Conservation (phyloP, 2,888 invertebrate genomes). For the Acanthopleura granulata region DNA sequence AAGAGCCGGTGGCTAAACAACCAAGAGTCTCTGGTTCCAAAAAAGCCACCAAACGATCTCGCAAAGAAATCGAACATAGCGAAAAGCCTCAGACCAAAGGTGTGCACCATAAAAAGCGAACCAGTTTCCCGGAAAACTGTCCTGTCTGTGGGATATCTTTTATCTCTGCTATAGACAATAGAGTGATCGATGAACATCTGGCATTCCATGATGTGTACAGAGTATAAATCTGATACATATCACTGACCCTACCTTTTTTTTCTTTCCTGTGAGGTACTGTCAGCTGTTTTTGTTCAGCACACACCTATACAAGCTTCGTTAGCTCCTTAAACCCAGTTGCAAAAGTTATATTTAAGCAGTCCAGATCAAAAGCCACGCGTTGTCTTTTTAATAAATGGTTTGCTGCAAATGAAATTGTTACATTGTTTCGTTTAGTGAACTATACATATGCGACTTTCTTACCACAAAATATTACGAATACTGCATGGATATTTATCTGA, state of each 20-base stretch:
- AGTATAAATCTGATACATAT: neutral
- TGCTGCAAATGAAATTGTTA: neutral
- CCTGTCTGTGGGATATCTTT: conserved; percentile 13
- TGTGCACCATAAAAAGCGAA: neutral
- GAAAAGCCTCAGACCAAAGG: neutral
- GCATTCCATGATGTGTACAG: conserved; percentile 16
- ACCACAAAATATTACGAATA: no score
- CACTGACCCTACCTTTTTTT: neutral
- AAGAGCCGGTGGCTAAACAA: conserved; percentile 5
- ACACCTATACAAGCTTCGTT: neutral
- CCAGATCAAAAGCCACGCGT: neutral
- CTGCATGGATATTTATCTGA: no score
- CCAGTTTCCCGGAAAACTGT: neutral
- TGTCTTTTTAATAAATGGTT: neutral
- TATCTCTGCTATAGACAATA: neutral
- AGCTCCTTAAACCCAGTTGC: no score
- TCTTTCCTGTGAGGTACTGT: neutral
- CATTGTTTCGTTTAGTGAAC: neutral
- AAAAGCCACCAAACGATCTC: conserved; percentile 7
- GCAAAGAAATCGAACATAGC: neutral
- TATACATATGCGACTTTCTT: no score
- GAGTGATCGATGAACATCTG: conserved; percentile 18
- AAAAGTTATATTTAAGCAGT: no score
- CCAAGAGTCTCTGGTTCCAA: neutral
- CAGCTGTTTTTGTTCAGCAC: neutral